Percentiles rank a stretch among this genome's conserved stretches.
phyloP scores from a whole-genome alignment of 2,113 vertebrate species.

The Smithornis capensis region DNA sequence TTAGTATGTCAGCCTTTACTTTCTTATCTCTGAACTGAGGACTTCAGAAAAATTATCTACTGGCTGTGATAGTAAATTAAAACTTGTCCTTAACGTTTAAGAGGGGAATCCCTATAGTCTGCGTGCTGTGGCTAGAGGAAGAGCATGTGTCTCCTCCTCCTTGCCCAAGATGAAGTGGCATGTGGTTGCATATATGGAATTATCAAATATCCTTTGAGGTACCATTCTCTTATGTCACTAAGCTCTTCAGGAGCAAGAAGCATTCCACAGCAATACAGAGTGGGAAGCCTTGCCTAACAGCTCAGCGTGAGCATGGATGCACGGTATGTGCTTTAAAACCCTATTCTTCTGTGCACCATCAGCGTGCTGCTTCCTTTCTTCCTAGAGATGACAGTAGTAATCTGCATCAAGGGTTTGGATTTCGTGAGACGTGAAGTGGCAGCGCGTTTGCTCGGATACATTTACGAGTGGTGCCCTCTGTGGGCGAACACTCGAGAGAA shows the following conservation, averaged over 20 bases:
- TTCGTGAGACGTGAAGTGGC: neutral
- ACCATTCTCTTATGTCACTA: neutral
- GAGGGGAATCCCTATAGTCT: neutral
- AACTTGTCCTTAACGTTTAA: neutral
- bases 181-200: neutral
- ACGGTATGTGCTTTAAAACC: neutral
- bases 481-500: neutral
- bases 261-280: rapidly evolving
- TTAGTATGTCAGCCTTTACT: neutral
- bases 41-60: neutral
- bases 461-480: slow-evolving; percentile 37
- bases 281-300: neutral
- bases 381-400: neutral
- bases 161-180: neutral
- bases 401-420: neutral
- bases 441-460: rapidly evolving
- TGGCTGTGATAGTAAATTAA: neutral
- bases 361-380: neutral
- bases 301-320: rapidly evolving
- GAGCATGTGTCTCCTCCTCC: neutral
- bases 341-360: neutral
- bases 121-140: neutral
- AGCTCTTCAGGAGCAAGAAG: neutral
- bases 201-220: neutral
- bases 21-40: neutral